Evolutionary conservation across 2,113 vertebrate species (phyloP).

Genomic region (Stigmatopora argus): DNA sequence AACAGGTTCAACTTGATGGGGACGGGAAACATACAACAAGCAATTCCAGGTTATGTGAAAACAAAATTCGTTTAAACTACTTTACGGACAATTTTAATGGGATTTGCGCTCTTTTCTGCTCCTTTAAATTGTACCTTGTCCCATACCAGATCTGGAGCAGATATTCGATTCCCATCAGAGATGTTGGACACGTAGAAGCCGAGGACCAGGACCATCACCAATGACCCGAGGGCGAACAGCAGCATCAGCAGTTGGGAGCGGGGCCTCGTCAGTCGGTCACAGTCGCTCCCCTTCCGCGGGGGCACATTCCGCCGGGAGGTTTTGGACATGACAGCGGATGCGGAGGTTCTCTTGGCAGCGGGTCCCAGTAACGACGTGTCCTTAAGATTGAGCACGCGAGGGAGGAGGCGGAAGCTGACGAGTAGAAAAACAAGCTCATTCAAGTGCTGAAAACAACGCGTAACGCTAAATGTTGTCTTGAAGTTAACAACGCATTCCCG

Average conservation of each 20-base stretch:
- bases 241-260: constrained; percentile 63
- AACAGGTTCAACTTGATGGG: no score
- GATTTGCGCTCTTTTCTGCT: background rate
- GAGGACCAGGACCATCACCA: constrained; percentile 62
- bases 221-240: constrained; percentile 55
- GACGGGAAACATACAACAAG: no score
- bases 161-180: constrained; percentile 19
- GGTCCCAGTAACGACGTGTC: constrained; percentile 49
- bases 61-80: background rate
- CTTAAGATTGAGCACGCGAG: background rate
- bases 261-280: constrained; percentile 47
- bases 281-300: constrained; percentile 44
- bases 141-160: constrained; percentile 42
- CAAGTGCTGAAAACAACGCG: background rate
- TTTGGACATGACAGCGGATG: constrained; percentile 58
- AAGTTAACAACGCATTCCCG: background rate
- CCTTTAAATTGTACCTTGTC: constrained; percentile 57
- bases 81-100: background rate
- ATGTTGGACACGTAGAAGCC: constrained; percentile 64
- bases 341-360: background rate
- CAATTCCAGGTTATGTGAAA: background rate
- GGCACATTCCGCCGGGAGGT: constrained; percentile 57
- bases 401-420: constrained; percentile 34
- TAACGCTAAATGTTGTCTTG: background rate
- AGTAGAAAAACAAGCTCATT: background rate